Percentiles rank a stretch among this genome's conserved stretches.
Conservation (phyloP, 2,113 vertebrate species). For the Galbula dea region DNA sequence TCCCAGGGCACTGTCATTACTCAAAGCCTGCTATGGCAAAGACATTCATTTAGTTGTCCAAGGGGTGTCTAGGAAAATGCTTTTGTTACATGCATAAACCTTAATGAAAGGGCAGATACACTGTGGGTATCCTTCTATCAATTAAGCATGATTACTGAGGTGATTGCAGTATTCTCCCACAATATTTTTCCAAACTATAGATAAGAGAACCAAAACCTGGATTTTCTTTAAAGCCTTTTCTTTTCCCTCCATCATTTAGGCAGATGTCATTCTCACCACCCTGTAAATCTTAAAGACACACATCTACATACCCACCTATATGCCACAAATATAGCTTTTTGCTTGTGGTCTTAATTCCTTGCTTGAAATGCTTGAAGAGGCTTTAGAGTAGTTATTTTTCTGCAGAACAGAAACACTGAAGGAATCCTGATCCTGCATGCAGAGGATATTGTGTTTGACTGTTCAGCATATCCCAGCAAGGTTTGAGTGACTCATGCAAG, state of each 20-base stretch:
- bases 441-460: not conserved
- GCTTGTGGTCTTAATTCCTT: not conserved
- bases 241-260: not conserved
- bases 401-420: not conserved
- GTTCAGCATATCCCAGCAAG: not conserved
- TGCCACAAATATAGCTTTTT: not conserved
- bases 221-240: not conserved
- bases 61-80: not conserved
- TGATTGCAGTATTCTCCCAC: not conserved
- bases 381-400: not conserved
- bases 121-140: not conserved
- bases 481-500: conserved; percentile 15
- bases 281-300: not conserved
- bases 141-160: not conserved
- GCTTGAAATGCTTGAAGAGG: not conserved
- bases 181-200: not conserved
- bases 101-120: not conserved
- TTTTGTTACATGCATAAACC: not conserved
- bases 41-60: not conserved
- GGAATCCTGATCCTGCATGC: not conserved
- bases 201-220: not conserved
- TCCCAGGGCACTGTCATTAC: not conserved
- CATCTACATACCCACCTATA: not conserved
- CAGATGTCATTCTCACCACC: not conserved
- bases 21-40: not conserved